Evolutionary conservation across 2,888 invertebrate genomes (phyloP), one percentile per base, ranked within the genome.

Genomic region (Orchesella flavescens): DNA sequence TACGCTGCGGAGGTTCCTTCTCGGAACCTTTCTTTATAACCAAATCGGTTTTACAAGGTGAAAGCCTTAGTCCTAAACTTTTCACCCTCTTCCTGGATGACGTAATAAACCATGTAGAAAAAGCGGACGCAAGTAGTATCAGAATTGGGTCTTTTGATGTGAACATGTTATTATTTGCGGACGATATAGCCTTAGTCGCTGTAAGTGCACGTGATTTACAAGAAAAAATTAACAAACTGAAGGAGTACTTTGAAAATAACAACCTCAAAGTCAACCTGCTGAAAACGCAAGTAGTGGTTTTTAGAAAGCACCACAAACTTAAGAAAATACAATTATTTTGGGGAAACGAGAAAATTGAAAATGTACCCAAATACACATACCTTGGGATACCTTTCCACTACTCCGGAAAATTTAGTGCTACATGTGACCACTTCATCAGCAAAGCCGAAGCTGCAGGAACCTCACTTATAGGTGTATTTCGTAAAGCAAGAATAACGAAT

Each of bases 1-100:
- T 84, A 0, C 15, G 78, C 19, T 44, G 61, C 0, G 15, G 10
- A 0, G 55, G 19, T 17, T 53, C 46, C 0, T 53, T 53, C 13
- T 82, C 74, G 3, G 43, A 74, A 1, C 23, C 9, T 5, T 84
- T 84, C 49, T 15, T 23, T 0, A 83, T 85, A 10, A 10, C 46
- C 1, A 68, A 46, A 34, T 76, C 81, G 1, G 78, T 85, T 0
- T 44, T 83, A 1, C 85, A 85, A 53, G 85, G 85, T n/a, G 85
- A 85, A 75, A 78, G 78, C 1, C 43, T 83, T 2, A 61, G 61
- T 7, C 69, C 72, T 15, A 85, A 83, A 34, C 17, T 85, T 10
- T 83, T 85, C n/a, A 82, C 71, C 0, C 17, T 85, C 0, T 85
- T 78, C 44, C 4, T 85, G 1, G 78, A 85, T n/a, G 84, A 84